Percentiles rank a stretch among this genome's conserved stretches.
phyloP scores from a whole-genome alignment of 37 sponge, comb jelly and placozoan genomes.

The Tethya wilhelma region DNA sequence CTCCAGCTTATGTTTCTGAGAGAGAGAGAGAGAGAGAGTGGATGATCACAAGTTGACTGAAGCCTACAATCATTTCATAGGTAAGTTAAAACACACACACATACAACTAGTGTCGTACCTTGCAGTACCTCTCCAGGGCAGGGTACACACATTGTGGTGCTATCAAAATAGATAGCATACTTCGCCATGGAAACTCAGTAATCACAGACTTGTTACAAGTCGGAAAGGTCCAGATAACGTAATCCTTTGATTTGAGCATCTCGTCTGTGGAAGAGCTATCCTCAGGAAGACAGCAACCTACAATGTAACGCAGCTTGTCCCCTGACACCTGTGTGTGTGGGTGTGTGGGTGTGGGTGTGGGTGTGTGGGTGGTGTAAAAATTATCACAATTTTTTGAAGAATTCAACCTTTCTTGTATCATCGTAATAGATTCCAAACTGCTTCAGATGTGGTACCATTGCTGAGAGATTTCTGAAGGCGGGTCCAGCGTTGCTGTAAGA shows the following conservation, averaged over 20 bases:
- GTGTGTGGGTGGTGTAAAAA: too few species aligned
- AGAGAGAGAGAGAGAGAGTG: background rate
- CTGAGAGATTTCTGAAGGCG: slow-evolving; percentile 1
- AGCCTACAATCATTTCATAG: background rate
- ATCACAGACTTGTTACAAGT: slow-evolving; percentile 63
- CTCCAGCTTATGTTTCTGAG: slow-evolving; percentile 2
- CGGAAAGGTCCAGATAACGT: slow-evolving; percentile 66
- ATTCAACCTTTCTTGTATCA: slow-evolving; percentile 37
- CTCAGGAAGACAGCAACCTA: slow-evolving; percentile 54
- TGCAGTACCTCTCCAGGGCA: slow-evolving; percentile 42
- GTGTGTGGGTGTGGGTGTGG: background rate
- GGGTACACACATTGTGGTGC: slow-evolving; percentile 68
- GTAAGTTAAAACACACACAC: background rate
- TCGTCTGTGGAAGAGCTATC: slow-evolving; percentile 22
- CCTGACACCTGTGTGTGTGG: slow-evolving; percentile 10
- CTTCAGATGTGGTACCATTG: slow-evolving; percentile 26
- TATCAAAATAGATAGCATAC: slow-evolving; percentile 49
- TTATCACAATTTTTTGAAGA: background rate
- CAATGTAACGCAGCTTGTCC: slow-evolving; percentile 35
- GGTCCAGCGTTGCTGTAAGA: slow-evolving; percentile 55
- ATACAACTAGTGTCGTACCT: slow-evolving; percentile 42
- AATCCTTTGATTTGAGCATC: slow-evolving; percentile 38
- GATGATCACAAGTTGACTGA: background rate
- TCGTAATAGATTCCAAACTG: slow-evolving; percentile 79
- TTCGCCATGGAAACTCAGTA: slow-evolving; percentile 80